These are phyloP conservation scores for Lontra canadensis DNA, from an alignment of 2,113 vertebrate species.

Conservation along the genomic window DNA sequence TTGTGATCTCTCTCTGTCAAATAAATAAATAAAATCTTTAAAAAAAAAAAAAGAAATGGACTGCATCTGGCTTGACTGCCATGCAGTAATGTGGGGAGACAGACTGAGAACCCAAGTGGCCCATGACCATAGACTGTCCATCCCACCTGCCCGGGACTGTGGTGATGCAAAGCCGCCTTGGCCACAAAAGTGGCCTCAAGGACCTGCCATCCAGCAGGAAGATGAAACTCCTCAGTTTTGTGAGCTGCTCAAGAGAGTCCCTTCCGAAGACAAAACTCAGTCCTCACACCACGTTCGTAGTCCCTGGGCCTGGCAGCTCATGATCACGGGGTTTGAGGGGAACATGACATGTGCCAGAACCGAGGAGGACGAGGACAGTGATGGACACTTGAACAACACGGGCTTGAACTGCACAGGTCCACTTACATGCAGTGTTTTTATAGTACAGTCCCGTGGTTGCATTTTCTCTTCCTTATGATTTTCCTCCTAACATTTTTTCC, in stretches of 20 bases:
- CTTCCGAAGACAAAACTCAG: background rate
- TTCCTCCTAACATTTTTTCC: background rate
- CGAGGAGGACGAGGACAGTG: background rate
- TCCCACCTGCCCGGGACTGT: background rate
- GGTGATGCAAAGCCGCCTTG: background rate
- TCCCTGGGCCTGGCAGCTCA: background rate
- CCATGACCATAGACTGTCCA: background rate
- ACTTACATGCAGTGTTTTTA: background rate
- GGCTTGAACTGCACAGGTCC: background rate
- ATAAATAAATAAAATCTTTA: too few species aligned
- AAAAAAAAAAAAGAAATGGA: background rate
- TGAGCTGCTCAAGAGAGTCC: background rate
- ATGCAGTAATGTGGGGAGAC: too few species aligned
- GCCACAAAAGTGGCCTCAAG: background rate
- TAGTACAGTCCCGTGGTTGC: background rate
- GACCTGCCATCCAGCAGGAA: background rate
- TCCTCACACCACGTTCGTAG: background rate
- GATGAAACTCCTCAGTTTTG: background rate
- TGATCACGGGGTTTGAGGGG: background rate
- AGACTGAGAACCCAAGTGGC: background rate
- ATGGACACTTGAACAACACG: background rate
- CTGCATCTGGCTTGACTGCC: background rate
- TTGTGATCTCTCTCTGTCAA: too few species aligned
- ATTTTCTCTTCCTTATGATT: background rate
- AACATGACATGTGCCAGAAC: rapidly evolving